Evolutionary conservation across 2,888 invertebrate genomes (phyloP), one percentile per base, ranked within the genome.

Genomic region (Nebria salina): DNA sequence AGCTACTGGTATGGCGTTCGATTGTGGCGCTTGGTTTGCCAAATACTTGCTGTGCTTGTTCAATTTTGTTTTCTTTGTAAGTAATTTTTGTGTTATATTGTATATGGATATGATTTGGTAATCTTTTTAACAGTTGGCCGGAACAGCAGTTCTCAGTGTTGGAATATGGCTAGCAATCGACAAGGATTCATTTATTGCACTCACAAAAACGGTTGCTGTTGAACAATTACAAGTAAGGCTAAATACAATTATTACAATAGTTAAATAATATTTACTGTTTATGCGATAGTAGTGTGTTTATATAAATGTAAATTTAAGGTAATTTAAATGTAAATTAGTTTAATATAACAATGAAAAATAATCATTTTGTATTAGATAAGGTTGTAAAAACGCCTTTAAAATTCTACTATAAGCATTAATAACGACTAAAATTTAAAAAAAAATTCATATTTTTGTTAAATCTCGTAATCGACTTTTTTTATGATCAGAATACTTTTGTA

Each of bases 31-130:
- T 83, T 92, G 91, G 88, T 89, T 93, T 87, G 93, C 93, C 86
- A 94, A 94, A 89, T 94, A 94, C 89, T 90, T 93, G 84, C 89
- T 94, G 82, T 94, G 94, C 89, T 90, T 93, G 86, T 93, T 94
- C 89, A 94, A 94, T 89, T 94, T 94, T 86, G 87, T 93, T 83
- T 93, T 94, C 89, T 93, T 94, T 87, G 94, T 94, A 90, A 93
- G 94, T 93, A 90, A 25, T 25, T 11, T 70, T 1, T 70, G 54
- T 54, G 13, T 8, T 54, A 11, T 11, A 54, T 54, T 7, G 2
- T 54, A 11, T 54, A 54, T 13, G 54, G 13, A 76, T 74, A 54
- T 75, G 43, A 34, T 73, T 68, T 73, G 77, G 65, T 80, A 70
- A 83, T 85, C 84, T 82, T 83, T 89, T 90, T 79, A 70, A 54